A percentile compares a stretch with the other conserved stretches of the same genome.
These are phyloP conservation scores for Amphipyra berbera DNA, from an alignment of 2,888 invertebrate genomes.

Conservation along the genomic window DNA sequence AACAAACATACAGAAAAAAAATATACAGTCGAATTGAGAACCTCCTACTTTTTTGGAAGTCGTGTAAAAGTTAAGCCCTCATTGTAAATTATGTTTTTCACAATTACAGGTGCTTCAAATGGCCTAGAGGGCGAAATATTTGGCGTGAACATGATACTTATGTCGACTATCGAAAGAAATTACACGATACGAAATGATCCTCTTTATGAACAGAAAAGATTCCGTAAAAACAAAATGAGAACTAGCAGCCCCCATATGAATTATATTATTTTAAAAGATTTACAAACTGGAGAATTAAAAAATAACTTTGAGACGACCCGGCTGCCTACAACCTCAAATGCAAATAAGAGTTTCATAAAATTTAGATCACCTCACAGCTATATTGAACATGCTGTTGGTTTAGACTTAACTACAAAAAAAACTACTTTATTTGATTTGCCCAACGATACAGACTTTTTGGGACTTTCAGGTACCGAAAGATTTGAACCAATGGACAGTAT, in stretches of 20 bases:
- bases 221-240: conserved; percentile 73
- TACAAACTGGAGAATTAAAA: conserved; percentile 71
- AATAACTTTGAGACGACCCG: conserved; percentile 69
- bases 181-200: conserved; percentile 71
- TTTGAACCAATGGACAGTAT: conserved; percentile 51
- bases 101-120: conserved; percentile 87
- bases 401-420: conserved; percentile 49
- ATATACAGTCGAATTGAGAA: no score
- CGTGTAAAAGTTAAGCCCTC: no score
- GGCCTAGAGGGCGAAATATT: conserved; percentile 92
- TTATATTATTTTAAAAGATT: conserved; percentile 76
- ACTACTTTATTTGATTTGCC: conserved; percentile 19
- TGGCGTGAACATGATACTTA: conserved; percentile 91
- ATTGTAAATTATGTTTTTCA: background rate
- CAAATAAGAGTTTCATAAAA: conserved; percentile 64
- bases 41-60: no score
- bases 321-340: conserved; percentile 41
- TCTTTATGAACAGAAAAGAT: conserved; percentile 70
- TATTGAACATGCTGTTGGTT: conserved; percentile 69
- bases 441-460: conserved; percentile 67
- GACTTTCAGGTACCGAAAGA: conserved; percentile 51
- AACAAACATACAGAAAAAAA: no score
- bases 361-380: conserved; percentile 66
- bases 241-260: conserved; percentile 62
- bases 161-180: conserved; percentile 88